Conservation (phyloP, 1,140 invertebrate genomes). For the Pogonus chalceus region DNA sequence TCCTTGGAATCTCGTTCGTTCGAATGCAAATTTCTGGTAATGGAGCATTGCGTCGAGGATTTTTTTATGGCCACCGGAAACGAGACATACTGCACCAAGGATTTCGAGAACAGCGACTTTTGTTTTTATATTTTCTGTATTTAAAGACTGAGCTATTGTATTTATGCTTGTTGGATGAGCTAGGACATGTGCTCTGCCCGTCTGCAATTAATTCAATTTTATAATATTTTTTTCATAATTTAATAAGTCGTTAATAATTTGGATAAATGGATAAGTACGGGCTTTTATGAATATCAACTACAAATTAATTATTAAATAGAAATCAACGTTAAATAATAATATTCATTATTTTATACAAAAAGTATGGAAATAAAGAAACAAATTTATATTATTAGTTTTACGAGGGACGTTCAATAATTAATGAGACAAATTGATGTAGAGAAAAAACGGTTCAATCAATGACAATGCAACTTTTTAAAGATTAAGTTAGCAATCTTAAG, state of each 20-base stretch:
- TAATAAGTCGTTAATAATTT: slow-evolving; percentile 2
- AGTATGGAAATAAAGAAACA: no score
- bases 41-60: slow-evolving; percentile 90
- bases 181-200: slow-evolving; percentile 84
- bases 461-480: no score
- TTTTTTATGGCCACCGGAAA: slow-evolving; percentile 86
- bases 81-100: slow-evolving; percentile 87
- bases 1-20: slow-evolving; percentile 84
- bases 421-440: no score
- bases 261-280: slow-evolving; percentile 1
- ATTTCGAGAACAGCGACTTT: slow-evolving; percentile 93
- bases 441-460: no score
- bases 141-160: slow-evolving; percentile 83
- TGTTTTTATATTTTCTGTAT: slow-evolving; percentile 84
- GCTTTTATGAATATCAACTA: not conserved
- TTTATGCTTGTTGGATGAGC: slow-evolving; percentile 91
- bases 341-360: no score
- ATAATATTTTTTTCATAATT: not conserved
- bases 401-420: no score
- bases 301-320: not conserved
- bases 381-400: no score
- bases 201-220: slow-evolving; percentile 47
- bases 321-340: not conserved
- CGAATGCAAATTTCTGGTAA: slow-evolving; percentile 83
- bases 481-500: no score